These are phyloP conservation scores for Cassiopea xamachana DNA, from an alignment of 30 jellyfish, hydroid and myxozoan genomes.

Conservation along the genomic window DNA sequence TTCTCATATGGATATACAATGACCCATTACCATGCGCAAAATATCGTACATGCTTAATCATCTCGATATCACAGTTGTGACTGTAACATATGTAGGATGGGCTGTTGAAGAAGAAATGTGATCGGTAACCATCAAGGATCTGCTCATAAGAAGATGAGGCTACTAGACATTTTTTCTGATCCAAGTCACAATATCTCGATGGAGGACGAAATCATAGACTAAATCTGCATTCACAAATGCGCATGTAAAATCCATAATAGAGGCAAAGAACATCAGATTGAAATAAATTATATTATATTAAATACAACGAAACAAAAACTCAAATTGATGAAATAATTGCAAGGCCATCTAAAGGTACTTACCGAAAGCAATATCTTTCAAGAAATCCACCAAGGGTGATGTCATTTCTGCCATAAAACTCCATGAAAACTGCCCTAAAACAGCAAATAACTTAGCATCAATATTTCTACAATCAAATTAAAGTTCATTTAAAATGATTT, in stretches of 20 bases:
- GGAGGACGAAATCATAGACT: too few relatives aligned
- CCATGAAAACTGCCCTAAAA: constrained; percentile 97
- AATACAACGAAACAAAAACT: too few relatives aligned
- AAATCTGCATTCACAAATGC: too few relatives aligned
- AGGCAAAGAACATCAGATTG: too few relatives aligned
- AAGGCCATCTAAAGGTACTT: neutral
- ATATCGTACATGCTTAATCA: constrained; percentile 95
- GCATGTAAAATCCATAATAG: too few relatives aligned
- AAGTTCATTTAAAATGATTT: too few relatives aligned
- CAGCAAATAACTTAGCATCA: neutral
- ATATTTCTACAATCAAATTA: neutral
- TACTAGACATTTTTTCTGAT: too few relatives aligned
- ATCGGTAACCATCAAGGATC: too few relatives aligned
- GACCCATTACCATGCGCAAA: constrained; percentile 96
- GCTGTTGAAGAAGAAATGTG: constrained; percentile 25
- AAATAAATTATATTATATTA: too few relatives aligned
- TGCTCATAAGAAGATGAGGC: too few relatives aligned
- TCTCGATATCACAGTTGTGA: constrained; percentile 92
- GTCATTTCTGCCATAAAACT: constrained; percentile 94
- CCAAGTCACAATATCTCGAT: too few relatives aligned
- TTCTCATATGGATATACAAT: constrained; percentile 95
- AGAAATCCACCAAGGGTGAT: constrained; percentile 96
- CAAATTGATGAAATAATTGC: neutral
- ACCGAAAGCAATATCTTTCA: constrained; percentile 97
- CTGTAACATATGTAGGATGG: constrained; percentile 96